phyloP scores from a whole-genome alignment of 2,113 vertebrate genomes.

The Nettapus auritus region DNA sequence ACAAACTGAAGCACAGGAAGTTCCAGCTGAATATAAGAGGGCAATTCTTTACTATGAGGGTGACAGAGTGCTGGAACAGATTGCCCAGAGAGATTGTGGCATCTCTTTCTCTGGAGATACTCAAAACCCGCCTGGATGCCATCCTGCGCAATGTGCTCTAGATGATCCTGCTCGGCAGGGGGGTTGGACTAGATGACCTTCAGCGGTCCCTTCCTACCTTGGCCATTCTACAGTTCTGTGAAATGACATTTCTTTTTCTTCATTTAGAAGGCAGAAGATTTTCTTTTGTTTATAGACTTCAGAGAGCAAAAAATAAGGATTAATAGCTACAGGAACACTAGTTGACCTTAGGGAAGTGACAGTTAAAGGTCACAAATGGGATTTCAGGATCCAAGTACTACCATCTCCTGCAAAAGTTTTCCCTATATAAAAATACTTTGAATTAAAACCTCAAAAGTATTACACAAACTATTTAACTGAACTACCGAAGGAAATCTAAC shows the following conservation, averaged over 20 bases:
- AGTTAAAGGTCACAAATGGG: neutral
- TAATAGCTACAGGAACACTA: neutral
- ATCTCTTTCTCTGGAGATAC: too few species aligned
- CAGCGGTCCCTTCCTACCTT: too few species aligned
- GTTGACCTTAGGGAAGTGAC: neutral
- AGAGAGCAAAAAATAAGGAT: neutral
- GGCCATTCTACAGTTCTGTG: too few species aligned
- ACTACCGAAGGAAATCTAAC: neutral
- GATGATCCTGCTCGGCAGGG: too few species aligned
- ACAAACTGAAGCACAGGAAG: too few species aligned
- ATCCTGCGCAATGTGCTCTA: too few species aligned
- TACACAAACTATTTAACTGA: conserved; percentile 23
- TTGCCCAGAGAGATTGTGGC: too few species aligned
- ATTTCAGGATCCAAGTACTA: neutral
- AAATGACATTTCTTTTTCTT: neutral
- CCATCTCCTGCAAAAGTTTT: neutral
- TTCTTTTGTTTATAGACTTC: neutral
- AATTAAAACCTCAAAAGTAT: conserved; percentile 3
- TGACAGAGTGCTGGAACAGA: too few species aligned
- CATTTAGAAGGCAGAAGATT: neutral
- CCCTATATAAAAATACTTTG: conserved; percentile 16
- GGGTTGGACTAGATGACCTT: too few species aligned
- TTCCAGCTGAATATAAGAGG: too few species aligned
- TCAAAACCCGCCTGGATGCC: too few species aligned
- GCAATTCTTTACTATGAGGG: too few species aligned